Evolutionary conservation across 2,113 vertebrate genomes (phyloP), one percentile per base, ranked within the genome.

Genomic region (Sinocyclocheilus anophthalmus): DNA sequence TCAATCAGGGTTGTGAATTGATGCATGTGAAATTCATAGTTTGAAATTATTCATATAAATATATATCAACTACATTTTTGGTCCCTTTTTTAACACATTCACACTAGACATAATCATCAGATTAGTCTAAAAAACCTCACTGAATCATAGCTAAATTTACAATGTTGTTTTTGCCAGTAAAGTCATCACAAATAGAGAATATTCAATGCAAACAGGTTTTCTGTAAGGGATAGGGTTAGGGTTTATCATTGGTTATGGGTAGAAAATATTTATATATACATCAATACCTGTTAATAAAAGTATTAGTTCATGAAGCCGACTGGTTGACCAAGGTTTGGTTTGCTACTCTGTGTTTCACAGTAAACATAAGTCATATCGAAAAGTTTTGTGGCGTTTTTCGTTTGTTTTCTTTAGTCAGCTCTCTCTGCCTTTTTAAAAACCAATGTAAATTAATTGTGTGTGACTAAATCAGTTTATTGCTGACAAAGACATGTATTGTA

Each of bases 371-470:
- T 33, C 33, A 39, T 8, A 33, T 9, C 37, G 33, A 33, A 39
- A 70, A 14, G 22, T 80, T 63, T 80, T 16, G 6, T 5, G 13
- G 3, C 1, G 3, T 61, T 57, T 20, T 59, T 59, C 0, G 0
- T n/a, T n/a, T 59, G 10, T 39, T 63, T 80, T 63, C 22, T 16
- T 80, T 24, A 24, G 77, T 80, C 57, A 63, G 33, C 77, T 63
- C 30, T 78, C 53, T 59, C 76, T 48, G 39, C 5, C 5, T 18
- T 79, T 78, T 24, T n/a, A 10, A 13, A 59, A 79, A 39, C 18
- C 37, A 24, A 42, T 13, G 33, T 61, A 12, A 80, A 8, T 16
- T 24, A 80, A 8, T 16, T 42, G 16, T 79, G 14, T 78, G 37
- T 42, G 12, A 57, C 33, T 63, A 63, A 63, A 79, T 61, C 33